Conservation (phyloP, 2,113 vertebrate species). For the Orientallactaga bullata region DNA sequence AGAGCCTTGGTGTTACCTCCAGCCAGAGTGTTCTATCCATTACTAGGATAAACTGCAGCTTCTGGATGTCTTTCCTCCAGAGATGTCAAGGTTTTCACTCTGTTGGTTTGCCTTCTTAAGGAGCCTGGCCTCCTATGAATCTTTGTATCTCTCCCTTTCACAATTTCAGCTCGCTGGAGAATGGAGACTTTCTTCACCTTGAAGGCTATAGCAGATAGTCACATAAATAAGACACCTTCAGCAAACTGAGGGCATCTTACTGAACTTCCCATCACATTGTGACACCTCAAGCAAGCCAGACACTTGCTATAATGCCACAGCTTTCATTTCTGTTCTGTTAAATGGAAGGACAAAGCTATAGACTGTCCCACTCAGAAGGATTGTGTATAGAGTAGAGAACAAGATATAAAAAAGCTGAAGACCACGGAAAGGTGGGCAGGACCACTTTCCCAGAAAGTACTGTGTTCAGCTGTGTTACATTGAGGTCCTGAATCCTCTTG, state of each 20-base stretch:
- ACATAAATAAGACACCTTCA: constrained; percentile 38
- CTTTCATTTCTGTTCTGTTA: constrained; percentile 21
- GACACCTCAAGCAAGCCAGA: not conserved
- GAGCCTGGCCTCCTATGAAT: no score
- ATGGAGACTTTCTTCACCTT: not conserved
- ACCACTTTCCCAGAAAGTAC: not conserved
- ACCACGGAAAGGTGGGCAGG: not conserved
- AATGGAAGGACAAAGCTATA: constrained; percentile 44
- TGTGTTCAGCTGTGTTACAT: not conserved
- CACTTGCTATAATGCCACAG: constrained; percentile 27
- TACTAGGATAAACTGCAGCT: not conserved
- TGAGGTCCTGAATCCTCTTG: not conserved
- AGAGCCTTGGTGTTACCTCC: not conserved
- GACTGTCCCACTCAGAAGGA: not conserved
- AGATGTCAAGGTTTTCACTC: not conserved
- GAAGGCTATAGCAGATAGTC: not conserved
- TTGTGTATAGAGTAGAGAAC: not conserved
- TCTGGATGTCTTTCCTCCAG: not conserved
- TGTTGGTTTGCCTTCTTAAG: not conserved
- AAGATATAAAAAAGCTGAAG: not conserved
- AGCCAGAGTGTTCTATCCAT: not conserved
- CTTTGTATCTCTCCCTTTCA: constrained; percentile 44
- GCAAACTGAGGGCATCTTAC: not conserved
- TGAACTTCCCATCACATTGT: constrained; percentile 41
- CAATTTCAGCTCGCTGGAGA: not conserved